Percentiles rank a stretch among this genome's conserved stretches.
Evolutionary conservation across 2,113 vertebrate species (phyloP).

Genomic region (Lasiurus borealis): DNA sequence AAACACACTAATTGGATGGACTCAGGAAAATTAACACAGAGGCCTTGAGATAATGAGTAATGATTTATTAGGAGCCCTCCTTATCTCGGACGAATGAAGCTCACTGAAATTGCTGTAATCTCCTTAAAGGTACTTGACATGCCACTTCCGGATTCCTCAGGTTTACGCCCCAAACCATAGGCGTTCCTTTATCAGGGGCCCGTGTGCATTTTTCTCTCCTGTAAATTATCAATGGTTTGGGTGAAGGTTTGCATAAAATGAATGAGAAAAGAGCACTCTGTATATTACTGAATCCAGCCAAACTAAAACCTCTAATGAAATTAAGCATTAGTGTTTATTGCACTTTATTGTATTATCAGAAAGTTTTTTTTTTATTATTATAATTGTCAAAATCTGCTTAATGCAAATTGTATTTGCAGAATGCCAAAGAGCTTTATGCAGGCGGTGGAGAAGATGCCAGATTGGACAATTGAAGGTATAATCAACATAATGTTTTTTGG

Average conservation of each 20-base stretch:
- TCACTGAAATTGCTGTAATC: slow-evolving; percentile 81
- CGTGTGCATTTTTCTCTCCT: slow-evolving; percentile 52
- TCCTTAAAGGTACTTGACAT: slow-evolving; percentile 81
- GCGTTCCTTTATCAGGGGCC: slow-evolving; percentile 33
- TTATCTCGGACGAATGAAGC: slow-evolving; percentile 81
- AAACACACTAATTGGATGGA: slow-evolving; percentile 83
- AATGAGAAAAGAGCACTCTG: slow-evolving; percentile 85
- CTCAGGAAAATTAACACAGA: slow-evolving; percentile 81
- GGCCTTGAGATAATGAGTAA: slow-evolving; percentile 83
- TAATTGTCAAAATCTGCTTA: slow-evolving; percentile 91
- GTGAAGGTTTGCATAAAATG: slow-evolving; percentile 80
- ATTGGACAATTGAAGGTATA: slow-evolving; percentile 93
- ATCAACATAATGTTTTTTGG: slow-evolving; percentile 93
- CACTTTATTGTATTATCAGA: slow-evolving; percentile 90
- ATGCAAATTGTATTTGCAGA: slow-evolving; percentile 88
- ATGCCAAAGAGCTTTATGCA: slow-evolving; percentile 86
- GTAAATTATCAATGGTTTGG: slow-evolving; percentile 77
- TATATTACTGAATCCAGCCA: slow-evolving; percentile 79
- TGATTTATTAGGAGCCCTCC: slow-evolving; percentile 81
- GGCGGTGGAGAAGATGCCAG: slow-evolving; percentile 88
- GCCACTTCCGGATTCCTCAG: slow-evolving; percentile 75
- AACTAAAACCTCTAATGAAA: slow-evolving; percentile 88
- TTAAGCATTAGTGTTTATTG: slow-evolving; percentile 90
- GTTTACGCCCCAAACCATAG: slow-evolving; percentile 70
- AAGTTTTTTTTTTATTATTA: slow-evolving; percentile 88